These are phyloP conservation scores for Phymatocera aterrima DNA, from an alignment of 2,888 invertebrate species.

Conservation along the genomic window DNA sequence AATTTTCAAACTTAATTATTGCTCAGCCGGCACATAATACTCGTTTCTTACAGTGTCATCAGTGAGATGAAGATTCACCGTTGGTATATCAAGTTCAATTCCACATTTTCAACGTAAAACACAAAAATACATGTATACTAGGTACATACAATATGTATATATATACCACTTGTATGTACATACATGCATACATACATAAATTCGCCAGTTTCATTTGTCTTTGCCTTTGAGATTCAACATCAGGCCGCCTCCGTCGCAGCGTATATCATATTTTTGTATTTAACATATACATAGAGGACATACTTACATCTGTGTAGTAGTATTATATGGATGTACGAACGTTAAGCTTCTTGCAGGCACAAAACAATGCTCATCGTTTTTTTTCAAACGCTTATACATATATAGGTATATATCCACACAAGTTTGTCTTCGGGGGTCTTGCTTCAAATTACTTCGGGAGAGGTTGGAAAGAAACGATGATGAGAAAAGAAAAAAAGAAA, in stretches of 20 bases:
- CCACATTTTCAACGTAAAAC: too few species aligned
- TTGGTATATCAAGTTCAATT: too few species aligned
- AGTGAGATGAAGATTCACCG: not conserved
- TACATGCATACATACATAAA: not conserved
- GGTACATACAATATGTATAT: not conserved
- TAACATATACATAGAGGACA: not conserved
- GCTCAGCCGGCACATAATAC: too few species aligned
- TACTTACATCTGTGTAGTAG: not conserved
- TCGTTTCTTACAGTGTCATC: not conserved
- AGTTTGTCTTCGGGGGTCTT: too few species aligned
- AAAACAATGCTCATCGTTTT: not conserved
- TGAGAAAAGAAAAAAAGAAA: not conserved
- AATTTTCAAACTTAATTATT: not conserved
- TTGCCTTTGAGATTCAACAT: slow-evolving; percentile 7
- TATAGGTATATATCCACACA: too few species aligned
- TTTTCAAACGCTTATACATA: not conserved
- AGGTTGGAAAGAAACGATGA: not conserved
- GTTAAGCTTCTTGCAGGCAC: not conserved
- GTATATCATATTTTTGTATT: not conserved
- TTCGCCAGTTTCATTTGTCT: slow-evolving; percentile 1
- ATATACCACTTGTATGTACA: not conserved
- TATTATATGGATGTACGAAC: too few species aligned
- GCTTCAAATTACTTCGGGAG: not conserved
- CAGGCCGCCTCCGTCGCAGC: not conserved
- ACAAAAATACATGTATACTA: too few species aligned